Evolutionary conservation across 2,797 vertebrate genomes (phyloP).

Genomic region (Forpus xanthops): DNA sequence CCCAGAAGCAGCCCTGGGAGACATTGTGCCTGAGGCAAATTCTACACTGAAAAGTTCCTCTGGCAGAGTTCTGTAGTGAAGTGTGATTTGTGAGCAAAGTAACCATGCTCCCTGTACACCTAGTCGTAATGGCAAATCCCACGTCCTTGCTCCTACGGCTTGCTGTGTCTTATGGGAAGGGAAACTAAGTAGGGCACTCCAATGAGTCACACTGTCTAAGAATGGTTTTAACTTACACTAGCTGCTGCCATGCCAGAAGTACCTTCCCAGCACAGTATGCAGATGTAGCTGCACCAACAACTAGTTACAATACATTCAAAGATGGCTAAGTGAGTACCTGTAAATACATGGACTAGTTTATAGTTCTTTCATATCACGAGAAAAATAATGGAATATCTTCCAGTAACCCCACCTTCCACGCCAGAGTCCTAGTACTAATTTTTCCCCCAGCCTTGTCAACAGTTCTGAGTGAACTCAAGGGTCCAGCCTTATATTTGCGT

Average conservation of each 20-base stretch:
- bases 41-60: neutral
- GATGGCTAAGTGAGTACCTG: fast-evolving
- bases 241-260: neutral
- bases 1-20: neutral
- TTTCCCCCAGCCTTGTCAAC: neutral
- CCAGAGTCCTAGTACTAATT: neutral
- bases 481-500: neutral
- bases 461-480: neutral
- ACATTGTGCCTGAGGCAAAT: neutral
- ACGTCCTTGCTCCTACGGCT: neutral
- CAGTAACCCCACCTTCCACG: neutral
- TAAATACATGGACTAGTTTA: neutral
- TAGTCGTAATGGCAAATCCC: neutral
- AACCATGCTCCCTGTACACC: fast-evolving
- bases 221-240: neutral
- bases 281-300: neutral
- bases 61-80: neutral
- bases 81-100: neutral
- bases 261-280: neutral
- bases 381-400: neutral
- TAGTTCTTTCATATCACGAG: neutral
- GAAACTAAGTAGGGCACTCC: neutral
- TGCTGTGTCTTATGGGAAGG: neutral
- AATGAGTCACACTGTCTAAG: neutral
- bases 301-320: neutral